phyloP scores from a whole-genome alignment of 2,797 vertebrate species.

The Falco novaeseelandiae region DNA sequence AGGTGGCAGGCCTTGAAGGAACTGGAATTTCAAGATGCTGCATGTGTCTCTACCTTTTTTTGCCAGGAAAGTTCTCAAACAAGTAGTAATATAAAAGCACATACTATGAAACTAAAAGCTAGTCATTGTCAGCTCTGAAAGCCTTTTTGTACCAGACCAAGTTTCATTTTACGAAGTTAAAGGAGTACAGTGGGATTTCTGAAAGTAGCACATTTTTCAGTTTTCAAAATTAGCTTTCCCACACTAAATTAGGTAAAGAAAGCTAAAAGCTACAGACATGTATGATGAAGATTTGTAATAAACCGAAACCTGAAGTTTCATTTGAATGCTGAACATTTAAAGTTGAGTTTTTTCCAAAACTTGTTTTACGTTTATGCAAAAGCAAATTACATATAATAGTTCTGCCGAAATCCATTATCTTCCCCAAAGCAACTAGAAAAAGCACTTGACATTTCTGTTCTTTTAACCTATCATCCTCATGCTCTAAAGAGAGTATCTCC shows the following conservation, averaged over 20 bases:
- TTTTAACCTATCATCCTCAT: conserved; percentile 25
- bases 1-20: neutral
- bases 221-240: conserved; percentile 28
- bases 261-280: conserved; percentile 2
- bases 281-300: conserved; percentile 13
- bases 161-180: conserved; percentile 53
- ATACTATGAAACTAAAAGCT: conserved; percentile 30
- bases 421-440: conserved; percentile 29
- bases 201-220: conserved; percentile 27
- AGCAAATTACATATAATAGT: conserved; percentile 59
- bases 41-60: neutral
- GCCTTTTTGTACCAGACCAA: conserved; percentile 38
- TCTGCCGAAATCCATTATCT: conserved; percentile 58
- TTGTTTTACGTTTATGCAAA: conserved; percentile 42
- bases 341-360: neutral
- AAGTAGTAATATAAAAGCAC: conserved; percentile 18
- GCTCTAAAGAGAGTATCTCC: neutral
- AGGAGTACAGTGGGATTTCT: conserved; percentile 48
- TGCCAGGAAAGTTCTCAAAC: neutral
- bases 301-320: conserved; percentile 35
- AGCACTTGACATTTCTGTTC: conserved; percentile 35
- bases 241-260: conserved; percentile 39
- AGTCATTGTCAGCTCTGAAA: conserved; percentile 34
- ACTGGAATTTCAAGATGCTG: neutral
- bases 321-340: conserved; percentile 32